Evolutionary conservation across 1,140 invertebrate genomes (phyloP).

Genomic region (Nephila pilipes): DNA sequence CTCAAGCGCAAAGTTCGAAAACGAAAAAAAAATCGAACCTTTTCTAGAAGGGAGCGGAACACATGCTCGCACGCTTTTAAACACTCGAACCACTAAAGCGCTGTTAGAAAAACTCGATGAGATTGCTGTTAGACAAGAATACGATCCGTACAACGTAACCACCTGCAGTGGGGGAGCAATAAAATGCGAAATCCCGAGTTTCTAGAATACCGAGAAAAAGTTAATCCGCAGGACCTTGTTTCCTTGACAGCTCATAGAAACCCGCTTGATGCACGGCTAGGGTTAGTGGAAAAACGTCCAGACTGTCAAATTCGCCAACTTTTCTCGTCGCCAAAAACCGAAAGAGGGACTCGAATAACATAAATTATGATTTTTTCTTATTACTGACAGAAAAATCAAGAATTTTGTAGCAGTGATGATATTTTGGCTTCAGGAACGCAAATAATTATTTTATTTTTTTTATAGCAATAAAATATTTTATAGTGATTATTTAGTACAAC

Average conservation of each 20-base stretch:
- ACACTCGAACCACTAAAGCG: neutral
- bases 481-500: no score
- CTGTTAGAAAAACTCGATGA: constrained; percentile 11
- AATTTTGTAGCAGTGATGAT: no score
- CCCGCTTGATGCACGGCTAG: constrained; percentile 66
- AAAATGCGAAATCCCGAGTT: constrained; percentile 70
- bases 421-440: no score
- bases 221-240: constrained; percentile 75
- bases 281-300: constrained; percentile 2
- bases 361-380: no score
- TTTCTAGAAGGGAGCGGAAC: neutral
- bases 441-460: no score
- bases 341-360: neutral
- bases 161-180: constrained; percentile 69
- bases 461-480: no score
- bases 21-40: neutral
- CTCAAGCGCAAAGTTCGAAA: neutral
- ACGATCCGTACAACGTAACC: constrained; percentile 31
- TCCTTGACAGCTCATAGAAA: constrained; percentile 71
- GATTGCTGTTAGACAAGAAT: constrained; percentile 53
- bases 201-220: constrained; percentile 68
- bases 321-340: neutral
- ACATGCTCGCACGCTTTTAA: constrained; percentile 62
- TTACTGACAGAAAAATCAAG: no score
- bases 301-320: neutral